Conservation (phyloP, 2,797 vertebrate genomes). For the Discoglossus pictus region DNA sequence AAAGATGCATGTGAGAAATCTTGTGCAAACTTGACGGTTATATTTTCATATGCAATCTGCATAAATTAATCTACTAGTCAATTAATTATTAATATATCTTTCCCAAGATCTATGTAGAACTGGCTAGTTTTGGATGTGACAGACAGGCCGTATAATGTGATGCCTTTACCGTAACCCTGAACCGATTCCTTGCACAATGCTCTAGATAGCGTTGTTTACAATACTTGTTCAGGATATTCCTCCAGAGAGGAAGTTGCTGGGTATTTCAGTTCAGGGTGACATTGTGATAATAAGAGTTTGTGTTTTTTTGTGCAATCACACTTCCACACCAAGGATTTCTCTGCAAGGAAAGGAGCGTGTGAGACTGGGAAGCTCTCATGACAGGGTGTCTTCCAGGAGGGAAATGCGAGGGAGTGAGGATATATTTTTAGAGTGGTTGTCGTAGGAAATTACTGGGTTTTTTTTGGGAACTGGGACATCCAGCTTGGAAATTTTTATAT, state of each 20-base stretch:
- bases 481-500: neutral
- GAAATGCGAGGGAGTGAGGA: constrained; percentile 11
- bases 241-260: constrained; percentile 26
- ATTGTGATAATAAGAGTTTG: constrained; percentile 36
- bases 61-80: no score
- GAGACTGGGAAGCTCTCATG: constrained; percentile 40
- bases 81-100: no score
- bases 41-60: no score
- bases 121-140: no score
- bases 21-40: no score
- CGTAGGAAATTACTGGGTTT: constrained; percentile 2
- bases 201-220: no score
- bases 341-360: constrained; percentile 39
- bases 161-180: no score
- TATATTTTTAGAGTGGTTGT: constrained; percentile 33
- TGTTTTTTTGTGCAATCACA: no score
- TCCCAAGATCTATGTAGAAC: no score
- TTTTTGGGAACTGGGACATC: neutral
- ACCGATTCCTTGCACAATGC: constrained; percentile 15
- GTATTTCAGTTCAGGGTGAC: constrained; percentile 20
- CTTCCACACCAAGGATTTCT: constrained; percentile 26
- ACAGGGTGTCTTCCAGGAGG: constrained; percentile 29
- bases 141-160: no score
- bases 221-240: no score
- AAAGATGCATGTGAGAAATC: no score